Percentiles rank a stretch among this genome's conserved stretches.
These are phyloP conservation scores for Vulpes lagopus DNA, from an alignment of 2,113 vertebrate species.

Conservation along the genomic window DNA sequence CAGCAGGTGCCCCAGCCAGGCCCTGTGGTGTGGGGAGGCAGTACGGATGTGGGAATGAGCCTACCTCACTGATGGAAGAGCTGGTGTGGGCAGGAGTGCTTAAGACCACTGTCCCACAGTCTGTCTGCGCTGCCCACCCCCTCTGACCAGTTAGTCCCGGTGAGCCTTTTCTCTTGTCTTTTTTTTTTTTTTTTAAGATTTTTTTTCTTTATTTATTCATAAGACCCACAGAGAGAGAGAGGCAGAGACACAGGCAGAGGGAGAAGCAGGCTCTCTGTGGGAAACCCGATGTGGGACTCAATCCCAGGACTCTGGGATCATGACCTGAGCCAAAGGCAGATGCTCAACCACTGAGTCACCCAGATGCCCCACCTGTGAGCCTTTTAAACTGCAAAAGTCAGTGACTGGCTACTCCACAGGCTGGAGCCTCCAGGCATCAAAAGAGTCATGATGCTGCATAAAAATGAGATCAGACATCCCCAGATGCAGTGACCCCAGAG, in stretches of 20 bases:
- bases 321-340: too few relatives aligned
- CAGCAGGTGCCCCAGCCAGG: too few relatives aligned
- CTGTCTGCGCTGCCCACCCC: neutral
- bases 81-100: neutral
- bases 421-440: neutral
- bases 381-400: neutral
- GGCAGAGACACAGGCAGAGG: too few relatives aligned
- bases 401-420: neutral
- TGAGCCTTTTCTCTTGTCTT: too few relatives aligned
- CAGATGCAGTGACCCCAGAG: neutral
- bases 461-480: neutral
- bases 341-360: too few relatives aligned
- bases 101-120: neutral
- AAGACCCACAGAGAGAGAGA: too few relatives aligned
- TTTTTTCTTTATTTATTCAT: too few relatives aligned
- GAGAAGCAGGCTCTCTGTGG: too few relatives aligned
- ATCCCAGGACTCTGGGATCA: too few relatives aligned
- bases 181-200: too few relatives aligned
- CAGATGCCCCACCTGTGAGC: neutral
- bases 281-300: too few relatives aligned
- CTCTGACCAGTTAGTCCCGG: neutral
- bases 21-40: neutral
- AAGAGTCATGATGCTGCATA: neutral
- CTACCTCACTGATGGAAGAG: neutral
- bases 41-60: too few relatives aligned